These are phyloP conservation scores for Sander vitreus DNA, from an alignment of 2,113 vertebrate genomes.

Conservation along the genomic window DNA sequence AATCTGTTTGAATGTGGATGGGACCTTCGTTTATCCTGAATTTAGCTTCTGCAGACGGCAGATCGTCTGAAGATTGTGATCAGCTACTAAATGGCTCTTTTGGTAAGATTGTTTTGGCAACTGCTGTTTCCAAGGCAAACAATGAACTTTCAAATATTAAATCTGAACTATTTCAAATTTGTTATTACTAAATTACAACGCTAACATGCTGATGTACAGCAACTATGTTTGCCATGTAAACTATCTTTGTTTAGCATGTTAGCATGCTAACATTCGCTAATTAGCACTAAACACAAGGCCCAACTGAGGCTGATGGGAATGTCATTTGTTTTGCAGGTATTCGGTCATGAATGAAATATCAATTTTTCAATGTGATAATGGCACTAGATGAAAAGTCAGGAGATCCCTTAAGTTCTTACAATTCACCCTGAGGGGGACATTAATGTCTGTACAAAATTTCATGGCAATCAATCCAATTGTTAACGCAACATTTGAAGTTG, in stretches of 20 bases:
- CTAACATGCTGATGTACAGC: not conserved
- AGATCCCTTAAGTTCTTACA: not conserved
- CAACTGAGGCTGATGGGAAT: not conserved
- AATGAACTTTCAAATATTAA: not conserved
- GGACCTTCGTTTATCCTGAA: conserved; percentile 3
- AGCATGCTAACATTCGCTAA: not conserved
- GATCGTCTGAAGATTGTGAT: not conserved
- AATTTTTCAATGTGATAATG: not conserved
- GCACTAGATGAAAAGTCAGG: not conserved
- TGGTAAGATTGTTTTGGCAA: not conserved
- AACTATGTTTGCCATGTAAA: not conserved
- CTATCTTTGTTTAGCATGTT: not conserved
- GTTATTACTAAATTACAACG: not conserved
- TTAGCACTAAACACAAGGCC: not conserved
- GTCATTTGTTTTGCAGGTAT: not conserved
- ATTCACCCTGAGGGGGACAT: not conserved
- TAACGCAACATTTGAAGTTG: not conserved
- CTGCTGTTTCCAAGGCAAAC: not conserved
- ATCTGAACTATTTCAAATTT: not conserved
- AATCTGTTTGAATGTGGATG: not conserved
- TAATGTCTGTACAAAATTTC: not conserved
- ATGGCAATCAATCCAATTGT: not conserved
- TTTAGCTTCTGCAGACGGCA: not conserved
- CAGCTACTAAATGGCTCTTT: not conserved
- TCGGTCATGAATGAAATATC: not conserved